A percentile compares a stretch with the other conserved stretches of the same genome.
Evolutionary conservation across 2,113 vertebrate species (phyloP).

Genomic region (Scomber colias): DNA sequence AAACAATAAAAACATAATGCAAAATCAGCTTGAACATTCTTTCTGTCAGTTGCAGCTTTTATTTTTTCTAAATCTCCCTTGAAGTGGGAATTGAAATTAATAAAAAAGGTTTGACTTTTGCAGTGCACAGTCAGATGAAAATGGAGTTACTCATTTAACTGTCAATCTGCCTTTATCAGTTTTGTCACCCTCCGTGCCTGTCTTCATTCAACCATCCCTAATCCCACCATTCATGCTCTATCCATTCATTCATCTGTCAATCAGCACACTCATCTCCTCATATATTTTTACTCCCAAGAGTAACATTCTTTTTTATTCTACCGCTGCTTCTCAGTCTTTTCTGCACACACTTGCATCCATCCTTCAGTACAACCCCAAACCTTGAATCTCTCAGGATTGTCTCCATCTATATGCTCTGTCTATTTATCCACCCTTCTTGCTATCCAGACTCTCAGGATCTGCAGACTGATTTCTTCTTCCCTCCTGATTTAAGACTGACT

Average conservation of each 20-base stretch:
- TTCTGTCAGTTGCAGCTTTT: conserved; percentile 12
- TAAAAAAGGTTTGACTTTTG: conserved; percentile 4
- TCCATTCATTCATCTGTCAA: conserved; percentile 24
- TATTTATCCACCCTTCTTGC: background rate
- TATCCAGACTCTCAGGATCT: conserved; percentile 9
- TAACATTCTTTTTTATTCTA: background rate
- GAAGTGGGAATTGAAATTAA: conserved; percentile 27
- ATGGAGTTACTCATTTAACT: conserved; percentile 17
- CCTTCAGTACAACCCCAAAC: background rate
- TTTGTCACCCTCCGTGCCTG: conserved; percentile 13
- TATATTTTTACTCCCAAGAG: background rate
- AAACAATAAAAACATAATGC: conserved; percentile 1
- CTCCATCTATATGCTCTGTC: background rate
- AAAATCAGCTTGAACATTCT: conserved; percentile 18
- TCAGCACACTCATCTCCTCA: background rate
- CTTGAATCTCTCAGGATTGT: background rate
- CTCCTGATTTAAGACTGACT: conserved; percentile 43
- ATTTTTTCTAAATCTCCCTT: conserved; percentile 10
- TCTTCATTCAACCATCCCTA: conserved; percentile 24
- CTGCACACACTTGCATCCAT: background rate
- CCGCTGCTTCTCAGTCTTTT: background rate
- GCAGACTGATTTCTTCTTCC: conserved; percentile 55
- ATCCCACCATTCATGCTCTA: conserved; percentile 16
- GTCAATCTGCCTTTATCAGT: conserved; percentile 40
- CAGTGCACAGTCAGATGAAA: background rate